Conservation (phyloP, 2,113 vertebrate genomes). For the Chaetorhynchus papuensis region DNA sequence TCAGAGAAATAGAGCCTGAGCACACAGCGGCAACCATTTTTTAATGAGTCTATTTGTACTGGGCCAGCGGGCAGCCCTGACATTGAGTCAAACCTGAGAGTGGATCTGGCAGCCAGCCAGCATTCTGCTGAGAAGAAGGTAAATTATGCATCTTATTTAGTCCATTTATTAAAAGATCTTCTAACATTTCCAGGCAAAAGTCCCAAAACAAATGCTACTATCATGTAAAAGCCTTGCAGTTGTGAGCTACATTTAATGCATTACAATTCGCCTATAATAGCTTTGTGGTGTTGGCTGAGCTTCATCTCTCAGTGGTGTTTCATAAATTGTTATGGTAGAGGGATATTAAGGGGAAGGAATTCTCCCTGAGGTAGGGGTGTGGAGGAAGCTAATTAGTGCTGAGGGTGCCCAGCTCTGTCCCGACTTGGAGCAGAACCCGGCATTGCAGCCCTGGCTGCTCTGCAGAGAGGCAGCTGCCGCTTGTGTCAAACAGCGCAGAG, state of each 20-base stretch:
- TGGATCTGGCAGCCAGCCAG: conserved; percentile 37
- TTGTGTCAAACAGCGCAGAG: neutral
- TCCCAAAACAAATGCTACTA: conserved; percentile 67
- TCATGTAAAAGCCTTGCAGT: conserved; percentile 50
- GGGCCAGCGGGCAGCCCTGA: conserved; percentile 42
- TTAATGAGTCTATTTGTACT: conserved; percentile 66
- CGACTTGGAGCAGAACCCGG: neutral
- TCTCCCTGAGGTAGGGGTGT: neutral
- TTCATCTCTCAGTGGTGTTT: conserved; percentile 38
- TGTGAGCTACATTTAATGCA: conserved; percentile 39
- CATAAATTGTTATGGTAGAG: conserved; percentile 28
- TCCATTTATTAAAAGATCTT: conserved; percentile 71
- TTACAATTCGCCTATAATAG: conserved; percentile 52
- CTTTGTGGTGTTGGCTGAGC: conserved; percentile 57
- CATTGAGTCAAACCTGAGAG: conserved; percentile 29
- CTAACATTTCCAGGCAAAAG: conserved; percentile 60
- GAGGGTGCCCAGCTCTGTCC: neutral
- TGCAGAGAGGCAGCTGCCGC: neutral
- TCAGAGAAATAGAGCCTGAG: conserved; percentile 50
- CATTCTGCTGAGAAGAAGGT: neutral
- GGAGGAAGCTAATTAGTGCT: neutral
- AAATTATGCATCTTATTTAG: conserved; percentile 74
- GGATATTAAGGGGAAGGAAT: conserved; percentile 12
- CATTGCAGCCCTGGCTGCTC: neutral
- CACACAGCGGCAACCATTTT: conserved; percentile 45